Evolutionary conservation across 2,888 invertebrate species (phyloP).

Genomic region (Hypercompe scribonia): DNA sequence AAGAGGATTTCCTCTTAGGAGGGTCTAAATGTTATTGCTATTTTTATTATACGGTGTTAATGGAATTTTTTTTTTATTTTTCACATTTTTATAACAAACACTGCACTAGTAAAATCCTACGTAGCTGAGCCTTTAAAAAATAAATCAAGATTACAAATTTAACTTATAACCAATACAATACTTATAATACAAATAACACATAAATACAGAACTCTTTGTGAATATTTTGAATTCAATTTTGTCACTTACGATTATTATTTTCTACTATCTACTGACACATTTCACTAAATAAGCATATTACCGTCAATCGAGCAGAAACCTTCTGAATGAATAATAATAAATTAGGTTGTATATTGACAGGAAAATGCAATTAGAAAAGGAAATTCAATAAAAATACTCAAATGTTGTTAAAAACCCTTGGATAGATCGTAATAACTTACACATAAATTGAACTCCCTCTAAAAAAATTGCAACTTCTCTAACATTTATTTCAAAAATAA

Average conservation of each 20-base stretch:
- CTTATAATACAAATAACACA: too few relatives aligned
- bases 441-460: not conserved
- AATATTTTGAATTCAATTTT: not conserved
- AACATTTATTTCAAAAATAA: not conserved
- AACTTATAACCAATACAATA: too few relatives aligned
- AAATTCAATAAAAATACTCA: not conserved
- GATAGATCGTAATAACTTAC: not conserved
- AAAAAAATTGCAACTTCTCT: not conserved
- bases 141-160: not conserved
- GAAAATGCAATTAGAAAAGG: not conserved
- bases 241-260: not conserved
- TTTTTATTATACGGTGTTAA: too few relatives aligned
- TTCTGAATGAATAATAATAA: not conserved
- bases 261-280: not conserved
- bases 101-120: not conserved
- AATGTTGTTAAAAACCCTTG: not conserved
- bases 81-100: not conserved
- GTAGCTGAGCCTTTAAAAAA: not conserved
- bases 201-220: too few relatives aligned
- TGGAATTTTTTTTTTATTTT: not conserved
- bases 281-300: not conserved
- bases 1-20: too few relatives aligned
- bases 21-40: too few relatives aligned
- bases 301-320: not conserved
- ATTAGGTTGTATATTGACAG: not conserved